Evolutionary conservation across 2,888 invertebrate genomes (phyloP).

Genomic region (Habroteleia sp.): DNA sequence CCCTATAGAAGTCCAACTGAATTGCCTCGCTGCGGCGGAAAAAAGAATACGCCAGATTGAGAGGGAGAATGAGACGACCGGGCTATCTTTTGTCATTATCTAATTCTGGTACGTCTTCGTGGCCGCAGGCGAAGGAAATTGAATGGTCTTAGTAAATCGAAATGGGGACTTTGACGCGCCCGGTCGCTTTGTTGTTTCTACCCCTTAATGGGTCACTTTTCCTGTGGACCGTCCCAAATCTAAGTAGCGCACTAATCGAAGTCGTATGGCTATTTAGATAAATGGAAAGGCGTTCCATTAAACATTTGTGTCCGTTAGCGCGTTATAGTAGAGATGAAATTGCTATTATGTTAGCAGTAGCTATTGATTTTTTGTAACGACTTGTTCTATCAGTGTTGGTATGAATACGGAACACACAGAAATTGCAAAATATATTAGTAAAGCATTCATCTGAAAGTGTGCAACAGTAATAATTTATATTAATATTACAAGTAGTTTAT

Average conservation of each 20-base stretch:
- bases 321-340: no score
- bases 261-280: conserved; percentile 50
- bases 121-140: conserved; percentile 75
- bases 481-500: no score
- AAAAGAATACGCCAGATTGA: conserved; percentile 16
- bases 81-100: conserved; percentile 67
- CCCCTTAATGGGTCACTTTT: conserved; percentile 57
- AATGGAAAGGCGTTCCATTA: conserved; percentile 53
- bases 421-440: no score
- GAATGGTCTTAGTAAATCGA: conserved; percentile 76
- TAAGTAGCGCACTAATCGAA: conserved; percentile 52
- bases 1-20: no score
- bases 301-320: conserved; percentile 15
- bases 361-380: no score
- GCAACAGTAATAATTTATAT: no score
- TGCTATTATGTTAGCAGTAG: no score
- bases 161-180: conserved; percentile 75
- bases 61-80: conserved; percentile 2
- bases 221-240: conserved; percentile 43
- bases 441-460: no score
- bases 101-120: conserved; percentile 55
- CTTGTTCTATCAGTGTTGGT: no score
- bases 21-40: conserved; percentile 38
- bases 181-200: conserved; percentile 69
- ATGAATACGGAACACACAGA: no score